phyloP scores from a whole-genome alignment of 1,140 invertebrate genomes.

The Pinna nobilis region DNA sequence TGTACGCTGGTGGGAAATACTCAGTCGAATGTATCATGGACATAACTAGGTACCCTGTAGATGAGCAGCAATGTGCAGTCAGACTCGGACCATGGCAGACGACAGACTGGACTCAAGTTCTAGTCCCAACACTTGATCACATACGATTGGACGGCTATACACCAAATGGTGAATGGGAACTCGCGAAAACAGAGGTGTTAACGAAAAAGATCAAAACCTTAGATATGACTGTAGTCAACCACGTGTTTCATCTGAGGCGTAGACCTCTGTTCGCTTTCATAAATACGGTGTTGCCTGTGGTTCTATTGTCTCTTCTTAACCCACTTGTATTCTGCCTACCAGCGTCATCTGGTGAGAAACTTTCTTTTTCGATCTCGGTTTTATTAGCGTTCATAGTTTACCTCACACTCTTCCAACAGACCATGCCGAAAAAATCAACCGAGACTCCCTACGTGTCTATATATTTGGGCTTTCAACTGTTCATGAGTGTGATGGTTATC shows the following conservation, averaged over 20 bases:
- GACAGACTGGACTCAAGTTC: constrained; percentile 4
- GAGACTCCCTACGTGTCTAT: constrained; percentile 5
- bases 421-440: constrained; percentile 6
- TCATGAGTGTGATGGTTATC: background rate
- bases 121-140: background rate
- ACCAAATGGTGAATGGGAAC: constrained; percentile 18
- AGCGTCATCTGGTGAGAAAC: background rate
- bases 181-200: background rate
- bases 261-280: background rate
- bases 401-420: constrained; percentile 3
- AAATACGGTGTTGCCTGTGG: background rate
- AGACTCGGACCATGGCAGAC: constrained; percentile 18
- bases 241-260: background rate
- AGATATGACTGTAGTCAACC: background rate
- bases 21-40: background rate
- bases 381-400: constrained; percentile 4
- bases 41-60: constrained; percentile 5
- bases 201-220: background rate
- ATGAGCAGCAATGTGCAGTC: constrained; percentile 8
- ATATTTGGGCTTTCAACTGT: constrained; percentile 1
- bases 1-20: constrained; percentile 9
- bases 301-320: background rate
- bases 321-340: background rate
- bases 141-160: background rate
- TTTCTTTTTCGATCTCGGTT: background rate